These are phyloP conservation scores for Bellardia pandia DNA, from an alignment of 2,888 invertebrate species.

Conservation along the genomic window DNA sequence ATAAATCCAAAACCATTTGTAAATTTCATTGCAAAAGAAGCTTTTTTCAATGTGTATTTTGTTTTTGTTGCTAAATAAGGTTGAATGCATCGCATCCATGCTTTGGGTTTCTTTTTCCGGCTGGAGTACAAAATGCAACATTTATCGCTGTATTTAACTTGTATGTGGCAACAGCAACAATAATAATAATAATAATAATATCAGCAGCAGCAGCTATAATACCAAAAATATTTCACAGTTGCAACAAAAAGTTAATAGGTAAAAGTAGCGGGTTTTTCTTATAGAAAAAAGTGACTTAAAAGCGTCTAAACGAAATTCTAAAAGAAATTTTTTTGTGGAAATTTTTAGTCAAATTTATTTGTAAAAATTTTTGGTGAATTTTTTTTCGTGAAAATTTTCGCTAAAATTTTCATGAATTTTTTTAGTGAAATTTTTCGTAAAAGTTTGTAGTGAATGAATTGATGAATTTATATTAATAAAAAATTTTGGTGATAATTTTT, in stretches of 20 bases:
- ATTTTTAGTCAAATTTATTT: no score
- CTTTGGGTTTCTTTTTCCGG: constrained; percentile 44
- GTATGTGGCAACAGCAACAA: constrained; percentile 40
- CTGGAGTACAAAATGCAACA: constrained; percentile 57
- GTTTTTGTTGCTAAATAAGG: constrained; percentile 52
- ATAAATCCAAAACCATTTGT: constrained; percentile 73
- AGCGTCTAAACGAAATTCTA: no score
- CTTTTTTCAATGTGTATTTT: constrained; percentile 12
- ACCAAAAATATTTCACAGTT: constrained; percentile 33
- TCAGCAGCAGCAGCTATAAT: constrained; percentile 27
- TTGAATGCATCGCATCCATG: constrained; percentile 67
- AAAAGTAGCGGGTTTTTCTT: constrained; percentile 14
- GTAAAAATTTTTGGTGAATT: no score
- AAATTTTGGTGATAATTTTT: no score
- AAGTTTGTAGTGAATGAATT: no score
- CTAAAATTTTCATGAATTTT: no score
- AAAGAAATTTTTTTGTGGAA: no score
- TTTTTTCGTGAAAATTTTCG: no score
- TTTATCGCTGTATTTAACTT: constrained; percentile 66
- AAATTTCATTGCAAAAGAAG: constrained; percentile 61
- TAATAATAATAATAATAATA: neutral
- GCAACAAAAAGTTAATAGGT: neutral
- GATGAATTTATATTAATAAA: no score
- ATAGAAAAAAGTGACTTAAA: neutral
- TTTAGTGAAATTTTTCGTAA: no score